Base-by-base conservation (phyloP, 2,888 invertebrate genomes). In the Oscheius sp. region DNA sequence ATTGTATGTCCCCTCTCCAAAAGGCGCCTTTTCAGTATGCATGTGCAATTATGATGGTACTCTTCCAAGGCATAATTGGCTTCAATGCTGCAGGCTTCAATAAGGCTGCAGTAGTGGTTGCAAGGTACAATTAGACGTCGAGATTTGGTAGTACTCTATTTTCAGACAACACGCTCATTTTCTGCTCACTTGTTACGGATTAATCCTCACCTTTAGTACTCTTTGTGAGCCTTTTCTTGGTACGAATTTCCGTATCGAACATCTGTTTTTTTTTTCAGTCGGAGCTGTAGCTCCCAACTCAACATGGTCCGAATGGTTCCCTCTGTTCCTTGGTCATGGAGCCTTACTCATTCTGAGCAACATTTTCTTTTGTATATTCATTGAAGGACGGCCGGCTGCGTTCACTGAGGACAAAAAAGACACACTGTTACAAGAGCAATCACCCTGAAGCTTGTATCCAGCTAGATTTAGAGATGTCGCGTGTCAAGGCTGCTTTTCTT, bases 11-110 rank as follows among this genome's bases (percentile, higher is more conserved):
- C 13, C 32, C 29, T 32, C 37, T 10, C 4, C 33, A 29, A 7
- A n/a, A n/a, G 21, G 32, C 29, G 11, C n/a, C n/a, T 55, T 21
- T 70, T 59, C 50, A 77, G 77, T 35, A 70, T 3, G 33, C 59
- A 2, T 77, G 74, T 32, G 77, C 74, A 9, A 72, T 73, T 5
- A 68, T 75, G 53, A 75, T 79, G 48, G 73, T 63, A 5, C 21
- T 79, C 50, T 73, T 73, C 10, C 79, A 79, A 57, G 76, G 73
- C n/a, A 63, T 76, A 33, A 79, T 79, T 50, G 79, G 79, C 9
- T 76, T 76, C 71, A 79, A 79, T 58, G 76, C 79, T 21, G 79
- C 79, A 13, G 79, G 79, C n/a, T 79, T 79, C 66, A 79, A 76
- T 59, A 79, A 79, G 53, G 79, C 76, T n/a, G 76, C 75, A 1